Conservation (phyloP, 2,113 vertebrate genomes). For the Sinocyclocheilus anophthalmus region DNA sequence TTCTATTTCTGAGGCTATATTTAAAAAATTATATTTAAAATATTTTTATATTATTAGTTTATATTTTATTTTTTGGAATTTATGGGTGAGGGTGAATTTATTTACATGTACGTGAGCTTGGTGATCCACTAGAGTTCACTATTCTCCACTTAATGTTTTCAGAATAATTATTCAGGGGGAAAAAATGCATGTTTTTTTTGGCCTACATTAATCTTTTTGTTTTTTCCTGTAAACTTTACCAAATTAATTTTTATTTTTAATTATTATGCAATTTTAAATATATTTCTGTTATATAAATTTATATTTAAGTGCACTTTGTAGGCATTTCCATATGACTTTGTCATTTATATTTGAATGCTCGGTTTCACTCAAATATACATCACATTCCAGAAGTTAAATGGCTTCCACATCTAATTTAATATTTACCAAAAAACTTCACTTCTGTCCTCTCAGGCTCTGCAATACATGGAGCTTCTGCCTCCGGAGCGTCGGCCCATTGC, state of each 20-base stretch:
- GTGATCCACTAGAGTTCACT: constrained; percentile 35
- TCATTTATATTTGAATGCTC: neutral
- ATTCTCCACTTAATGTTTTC: neutral
- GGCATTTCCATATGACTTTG: neutral
- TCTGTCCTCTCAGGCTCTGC: constrained; percentile 78
- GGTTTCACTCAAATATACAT: neutral
- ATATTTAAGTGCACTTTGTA: no score
- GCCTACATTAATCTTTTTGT: no score
- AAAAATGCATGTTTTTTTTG: no score
- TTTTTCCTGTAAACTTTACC: no score
- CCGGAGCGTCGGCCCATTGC: constrained; percentile 90
- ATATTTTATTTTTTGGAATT: neutral
- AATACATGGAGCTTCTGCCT: constrained; percentile 95
- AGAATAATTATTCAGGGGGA: no score
- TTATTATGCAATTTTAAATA: no score
- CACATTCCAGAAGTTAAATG: neutral
- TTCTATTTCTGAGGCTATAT: neutral
- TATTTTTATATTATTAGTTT: neutral
- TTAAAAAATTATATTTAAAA: neutral
- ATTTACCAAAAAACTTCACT: neutral
- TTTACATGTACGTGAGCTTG: neutral
- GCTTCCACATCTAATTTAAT: neutral
- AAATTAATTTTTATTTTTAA: no score
- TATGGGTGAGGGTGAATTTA: neutral
- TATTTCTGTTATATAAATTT: no score